Percentiles rank a stretch among this genome's conserved stretches.
Evolutionary conservation across 2,888 invertebrate genomes (phyloP).

Genomic region (Sympetrum striolatum): DNA sequence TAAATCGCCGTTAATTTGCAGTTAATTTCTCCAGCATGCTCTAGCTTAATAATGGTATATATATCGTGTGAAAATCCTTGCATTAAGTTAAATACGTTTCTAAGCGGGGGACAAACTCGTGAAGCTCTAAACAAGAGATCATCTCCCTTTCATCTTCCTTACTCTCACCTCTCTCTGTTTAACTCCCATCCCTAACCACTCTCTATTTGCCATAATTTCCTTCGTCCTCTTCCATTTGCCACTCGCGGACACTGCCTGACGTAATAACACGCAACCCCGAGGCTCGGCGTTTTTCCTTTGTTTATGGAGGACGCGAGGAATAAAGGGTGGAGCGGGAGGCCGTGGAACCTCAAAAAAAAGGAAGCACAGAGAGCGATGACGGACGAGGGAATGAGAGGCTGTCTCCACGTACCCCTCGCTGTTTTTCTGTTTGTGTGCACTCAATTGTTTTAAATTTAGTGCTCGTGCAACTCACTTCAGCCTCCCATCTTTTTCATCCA

Average conservation of each 20-base stretch:
- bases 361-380: neutral
- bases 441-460: constrained; percentile 42
- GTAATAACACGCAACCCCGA: too few species aligned
- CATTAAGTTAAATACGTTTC: too few species aligned
- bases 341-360: neutral
- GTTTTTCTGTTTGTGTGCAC: constrained; percentile 39
- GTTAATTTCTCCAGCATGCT: too few species aligned
- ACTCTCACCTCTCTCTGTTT: neutral
- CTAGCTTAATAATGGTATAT: too few species aligned
- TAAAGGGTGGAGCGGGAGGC: neutral
- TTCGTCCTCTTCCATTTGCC: neutral
- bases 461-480: constrained; percentile 1
- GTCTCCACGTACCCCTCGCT: constrained; percentile 18
- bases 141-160: neutral
- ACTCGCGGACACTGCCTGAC: neutral
- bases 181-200: neutral
- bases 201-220: neutral
- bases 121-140: too few species aligned
- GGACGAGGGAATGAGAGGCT: neutral
- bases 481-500: neutral
- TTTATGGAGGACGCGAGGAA: neutral
- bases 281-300: neutral
- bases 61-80: too few species aligned
- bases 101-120: too few species aligned
- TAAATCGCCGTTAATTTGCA: too few species aligned